Percentiles rank a stretch among this genome's conserved stretches.
These are phyloP conservation scores for Anguilla pacifica DNA, from an alignment of 2,797 vertebrate species.

Conservation along the genomic window DNA sequence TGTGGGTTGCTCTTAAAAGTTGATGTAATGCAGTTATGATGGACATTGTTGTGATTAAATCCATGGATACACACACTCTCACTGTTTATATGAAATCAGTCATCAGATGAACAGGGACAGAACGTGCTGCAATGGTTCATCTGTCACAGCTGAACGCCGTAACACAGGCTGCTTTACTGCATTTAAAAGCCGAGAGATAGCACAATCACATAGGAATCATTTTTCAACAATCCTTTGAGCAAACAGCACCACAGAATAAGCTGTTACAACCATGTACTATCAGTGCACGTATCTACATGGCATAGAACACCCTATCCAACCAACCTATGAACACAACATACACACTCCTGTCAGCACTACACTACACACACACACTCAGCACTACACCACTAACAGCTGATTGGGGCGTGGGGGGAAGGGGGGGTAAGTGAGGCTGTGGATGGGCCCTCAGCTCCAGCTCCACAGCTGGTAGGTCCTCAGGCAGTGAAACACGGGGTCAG, in stretches of 20 bases:
- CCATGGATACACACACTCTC: not conserved
- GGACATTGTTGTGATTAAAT: not conserved
- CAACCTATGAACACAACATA: not conserved
- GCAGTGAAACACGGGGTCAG: not conserved
- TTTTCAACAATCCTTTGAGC: not conserved
- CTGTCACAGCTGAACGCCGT: not conserved
- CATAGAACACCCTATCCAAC: not conserved
- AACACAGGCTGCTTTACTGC: not conserved
- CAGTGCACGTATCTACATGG: too few relatives aligned
- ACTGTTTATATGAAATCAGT: constrained; percentile 1
- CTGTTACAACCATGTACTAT: too few relatives aligned
- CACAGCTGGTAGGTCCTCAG: too few relatives aligned
- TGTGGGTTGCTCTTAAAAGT: not conserved
- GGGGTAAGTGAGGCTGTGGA: not conserved
- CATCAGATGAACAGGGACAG: not conserved
- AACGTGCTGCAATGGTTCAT: not conserved
- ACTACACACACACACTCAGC: constrained; percentile 23
- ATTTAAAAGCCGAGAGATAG: not conserved
- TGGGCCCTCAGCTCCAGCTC: not conserved
- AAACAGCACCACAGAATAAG: not conserved
- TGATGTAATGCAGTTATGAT: not conserved
- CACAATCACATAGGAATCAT: too few relatives aligned
- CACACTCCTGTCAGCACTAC: constrained; percentile 66
- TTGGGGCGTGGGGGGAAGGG: too few relatives aligned
- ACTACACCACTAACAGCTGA: too few relatives aligned